Base-by-base conservation (phyloP, 2,888 invertebrate genomes). In the Drosophila pseudotakahashii region DNA sequence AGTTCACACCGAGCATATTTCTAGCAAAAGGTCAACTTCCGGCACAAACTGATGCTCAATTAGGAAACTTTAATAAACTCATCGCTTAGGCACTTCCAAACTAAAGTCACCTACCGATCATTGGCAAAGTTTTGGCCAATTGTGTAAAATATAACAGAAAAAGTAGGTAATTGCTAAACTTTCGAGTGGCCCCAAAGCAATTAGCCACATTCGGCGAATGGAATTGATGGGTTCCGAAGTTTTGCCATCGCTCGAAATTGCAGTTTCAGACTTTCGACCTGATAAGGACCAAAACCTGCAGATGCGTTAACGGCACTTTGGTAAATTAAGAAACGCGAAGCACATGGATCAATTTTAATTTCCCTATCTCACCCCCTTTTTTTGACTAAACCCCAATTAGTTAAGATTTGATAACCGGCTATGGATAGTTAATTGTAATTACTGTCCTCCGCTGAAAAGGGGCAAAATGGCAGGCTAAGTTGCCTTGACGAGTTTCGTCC, bases 371-470 rank as follows among this genome's bases (percentile, higher is more conserved):
- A 6, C 11, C 11, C 32, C 32, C 47, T 3, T 39, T n/a, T 37
- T 37, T 30, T n/a, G 32, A 36, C 44, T 19, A 37, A 53, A 67
- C 59, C 44, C 50, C 63, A 83, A 83, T 86, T 74, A 83, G 71
- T 47, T 23, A n/a, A 54, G 64, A 74, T 73, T 81, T 73, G 59
- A 78, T 78, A 73, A 73, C 34, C 44, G 39, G 41, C 44, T 52
- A 42, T 16, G 19, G 32, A 34, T 55, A 23, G 58, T 59, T 44
- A 44, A 64, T 70, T 47, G 60, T 59, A 59, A 54, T 51, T 34
- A 53, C 42, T 36, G 26, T 36, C 1, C 45, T 16, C 42, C 11
- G 16, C 36, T 36, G 36, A 44, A 50, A 58, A 39, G 41, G 26
- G 41, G 36, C 39, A 30, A 37, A 26, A 16, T 44, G 26, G 37